Base-by-base conservation (phyloP, 2,113 vertebrate genomes). In the Ophthalmolycus amberensis region DNA sequence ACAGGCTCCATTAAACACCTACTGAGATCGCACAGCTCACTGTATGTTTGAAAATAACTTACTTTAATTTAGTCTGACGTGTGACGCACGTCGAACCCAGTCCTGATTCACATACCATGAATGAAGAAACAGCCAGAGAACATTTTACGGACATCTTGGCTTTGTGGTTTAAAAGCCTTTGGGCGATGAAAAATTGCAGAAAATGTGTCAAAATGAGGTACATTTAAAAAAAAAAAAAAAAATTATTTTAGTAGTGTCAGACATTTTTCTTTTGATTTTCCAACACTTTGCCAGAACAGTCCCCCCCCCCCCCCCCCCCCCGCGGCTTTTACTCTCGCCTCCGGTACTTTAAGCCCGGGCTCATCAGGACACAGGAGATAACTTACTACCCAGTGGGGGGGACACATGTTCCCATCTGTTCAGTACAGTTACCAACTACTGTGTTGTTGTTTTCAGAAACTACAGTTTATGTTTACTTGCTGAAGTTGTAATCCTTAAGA, bases 1-100 rank as follows among this genome's bases (percentile, higher is more conserved):
- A 22, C 42, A 63, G 63, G 27, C 84, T 83, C 69, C 48, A 83
- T 87, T 84, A 78, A 80, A 84, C 80, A 63, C 83, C 73, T n/a
- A 68, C 76, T 67, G 88, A 87, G 80, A 87, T 93, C 82, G 86
- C 56, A 83, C 71, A 58, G 27, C 52, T 62, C 64, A 18, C 37
- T 78, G 11, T 10, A 9, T 62, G 70, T 76, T 67, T 71, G 16
- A 56, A 73, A 69, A 56, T 71, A 8, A 10, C 71, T 25, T 27
- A 27, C 42, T 71, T 34, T 85, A 12, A 82, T 78, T 75, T 22
- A 65, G 50, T 64, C 64, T 65, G 79, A 75, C 12, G 44, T 12
- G 2, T 18, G 25, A 73, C 22, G 52, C 29, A 22, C 14, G 10
- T 79, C 54, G 74, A 70, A 59, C 74, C 37, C 0, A 0, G 34